Evolutionary conservation across 2,113 vertebrate species (phyloP).

Genomic region (Limnothrissa miodon): DNA sequence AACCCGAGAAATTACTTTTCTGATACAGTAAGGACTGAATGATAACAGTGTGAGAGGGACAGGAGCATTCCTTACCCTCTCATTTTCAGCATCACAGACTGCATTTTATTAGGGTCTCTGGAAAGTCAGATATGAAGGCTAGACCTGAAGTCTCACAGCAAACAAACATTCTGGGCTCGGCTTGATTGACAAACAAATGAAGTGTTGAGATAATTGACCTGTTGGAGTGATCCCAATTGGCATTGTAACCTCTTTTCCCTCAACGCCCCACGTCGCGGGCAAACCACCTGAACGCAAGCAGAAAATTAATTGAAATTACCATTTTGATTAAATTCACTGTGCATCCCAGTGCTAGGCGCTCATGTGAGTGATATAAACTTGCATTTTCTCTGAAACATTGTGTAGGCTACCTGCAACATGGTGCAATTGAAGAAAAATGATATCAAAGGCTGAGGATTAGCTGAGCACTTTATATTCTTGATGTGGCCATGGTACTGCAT

Average conservation of each 20-base stretch:
- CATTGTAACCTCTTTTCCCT: conserved; percentile 7
- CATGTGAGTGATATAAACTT: not conserved
- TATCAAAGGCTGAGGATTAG: not conserved
- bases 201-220: conserved; percentile 16
- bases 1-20: not conserved
- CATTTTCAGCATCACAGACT: not conserved
- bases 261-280: not conserved
- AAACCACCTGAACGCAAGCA: not conserved
- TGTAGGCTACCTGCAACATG: not conserved
- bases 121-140: not conserved
- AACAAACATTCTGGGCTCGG: not conserved
- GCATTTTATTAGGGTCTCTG: not conserved
- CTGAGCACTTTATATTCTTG: not conserved
- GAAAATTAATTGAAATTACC: conserved; percentile 20
- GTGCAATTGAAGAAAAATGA: not conserved
- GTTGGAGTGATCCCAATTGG: conserved; percentile 15
- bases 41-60: not conserved
- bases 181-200: conserved; percentile 8
- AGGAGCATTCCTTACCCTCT: not conserved
- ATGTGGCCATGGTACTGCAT: not conserved
- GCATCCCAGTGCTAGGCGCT: not conserved
- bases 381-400: not conserved
- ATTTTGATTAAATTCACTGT: conserved; percentile 18
- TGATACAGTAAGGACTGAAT: not conserved
- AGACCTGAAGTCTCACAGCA: not conserved